Conservation (phyloP, 2,797 vertebrate genomes). For the Siniperca scherzeri region DNA sequence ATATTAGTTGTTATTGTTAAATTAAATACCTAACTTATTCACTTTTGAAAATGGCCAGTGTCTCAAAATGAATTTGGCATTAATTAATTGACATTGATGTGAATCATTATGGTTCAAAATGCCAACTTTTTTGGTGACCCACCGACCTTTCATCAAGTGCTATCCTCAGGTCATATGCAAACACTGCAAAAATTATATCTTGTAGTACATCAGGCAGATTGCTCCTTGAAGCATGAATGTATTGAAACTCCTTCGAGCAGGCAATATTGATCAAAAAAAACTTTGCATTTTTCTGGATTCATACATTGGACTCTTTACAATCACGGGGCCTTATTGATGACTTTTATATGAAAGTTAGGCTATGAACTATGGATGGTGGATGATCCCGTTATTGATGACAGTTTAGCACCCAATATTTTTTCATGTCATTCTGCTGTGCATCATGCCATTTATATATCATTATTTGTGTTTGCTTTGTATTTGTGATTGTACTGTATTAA, state of each 20-base stretch:
- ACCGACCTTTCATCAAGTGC: background rate
- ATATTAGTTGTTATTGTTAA: background rate
- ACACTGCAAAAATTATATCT: background rate
- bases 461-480: background rate
- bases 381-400: background rate
- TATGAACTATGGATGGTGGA: background rate
- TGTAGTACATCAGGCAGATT: background rate
- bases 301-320: background rate
- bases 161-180: background rate
- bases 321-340: background rate
- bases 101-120: background rate
- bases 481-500: background rate
- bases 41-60: background rate
- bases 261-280: background rate
- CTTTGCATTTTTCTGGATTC: too few relatives aligned
- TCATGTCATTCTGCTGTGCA: background rate
- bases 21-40: background rate
- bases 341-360: background rate
- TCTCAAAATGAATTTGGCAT: background rate
- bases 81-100: background rate
- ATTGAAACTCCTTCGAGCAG: background rate
- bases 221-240: background rate
- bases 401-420: background rate
- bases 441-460: background rate
- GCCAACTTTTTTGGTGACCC: background rate